Evolutionary conservation across 53 echinoderm and acorn worm species (phyloP).

Genomic region (Hippasteria phrygiana): DNA sequence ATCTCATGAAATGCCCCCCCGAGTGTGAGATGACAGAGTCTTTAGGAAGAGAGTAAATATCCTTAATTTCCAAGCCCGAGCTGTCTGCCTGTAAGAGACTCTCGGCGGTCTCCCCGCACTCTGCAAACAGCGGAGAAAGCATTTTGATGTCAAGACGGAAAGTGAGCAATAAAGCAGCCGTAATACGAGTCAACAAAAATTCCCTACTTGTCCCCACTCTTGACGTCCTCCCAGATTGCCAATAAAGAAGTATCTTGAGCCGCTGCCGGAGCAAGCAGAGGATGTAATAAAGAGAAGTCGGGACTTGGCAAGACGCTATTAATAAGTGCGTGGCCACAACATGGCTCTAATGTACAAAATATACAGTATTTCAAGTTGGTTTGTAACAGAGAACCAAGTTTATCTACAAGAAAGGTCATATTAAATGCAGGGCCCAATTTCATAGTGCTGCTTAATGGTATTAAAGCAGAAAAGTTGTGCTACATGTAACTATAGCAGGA

Average conservation of each 20-base stretch:
- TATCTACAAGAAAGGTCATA: too few species aligned
- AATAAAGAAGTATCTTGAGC: conserved; percentile 43
- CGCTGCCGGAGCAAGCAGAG: not conserved
- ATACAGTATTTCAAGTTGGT: too few species aligned
- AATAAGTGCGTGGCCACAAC: not conserved
- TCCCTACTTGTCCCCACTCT: conserved; percentile 7
- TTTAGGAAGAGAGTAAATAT: conserved; percentile 48
- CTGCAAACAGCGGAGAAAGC: conserved; percentile 59
- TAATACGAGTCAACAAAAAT: conserved; percentile 34
- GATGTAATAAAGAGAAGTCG: conserved; percentile 7
- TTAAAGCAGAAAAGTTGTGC: too few species aligned
- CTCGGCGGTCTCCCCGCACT: conserved; percentile 47
- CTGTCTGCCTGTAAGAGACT: conserved; percentile 54
- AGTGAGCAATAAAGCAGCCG: conserved; percentile 50
- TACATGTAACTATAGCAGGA: too few species aligned
- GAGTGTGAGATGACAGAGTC: conserved; percentile 45
- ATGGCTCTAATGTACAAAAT: conserved; percentile 6
- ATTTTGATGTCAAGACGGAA: conserved; percentile 63
- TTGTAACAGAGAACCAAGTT: too few species aligned
- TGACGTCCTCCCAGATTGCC: conserved; percentile 36
- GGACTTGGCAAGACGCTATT: conserved; percentile 28
- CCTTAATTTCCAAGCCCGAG: conserved; percentile 50
- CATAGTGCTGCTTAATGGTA: too few species aligned
- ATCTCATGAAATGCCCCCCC: not conserved
- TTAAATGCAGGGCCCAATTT: too few species aligned